These are phyloP conservation scores for Acleris laterana DNA, from an alignment of 2,888 invertebrate genomes.

Conservation along the genomic window DNA sequence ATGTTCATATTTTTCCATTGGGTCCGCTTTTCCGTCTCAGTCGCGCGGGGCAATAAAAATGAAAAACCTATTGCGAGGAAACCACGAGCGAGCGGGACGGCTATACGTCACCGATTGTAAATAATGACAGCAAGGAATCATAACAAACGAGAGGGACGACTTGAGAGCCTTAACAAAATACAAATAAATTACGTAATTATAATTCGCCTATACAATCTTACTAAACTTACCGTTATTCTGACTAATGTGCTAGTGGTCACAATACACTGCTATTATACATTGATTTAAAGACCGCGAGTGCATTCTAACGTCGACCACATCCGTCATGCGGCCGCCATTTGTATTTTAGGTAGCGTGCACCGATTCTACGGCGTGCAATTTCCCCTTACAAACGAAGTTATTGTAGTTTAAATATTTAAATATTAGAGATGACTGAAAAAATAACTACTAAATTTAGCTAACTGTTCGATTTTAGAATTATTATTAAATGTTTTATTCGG, in stretches of 20 bases:
- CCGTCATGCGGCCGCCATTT: slow-evolving; percentile 77
- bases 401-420: background rate
- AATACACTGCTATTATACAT: slow-evolving; percentile 48
- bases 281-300: slow-evolving; percentile 60
- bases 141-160: slow-evolving; percentile 77
- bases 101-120: slow-evolving; percentile 75
- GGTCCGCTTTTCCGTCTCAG: slow-evolving; percentile 70
- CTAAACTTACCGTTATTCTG: slow-evolving; percentile 45
- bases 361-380: slow-evolving; percentile 36
- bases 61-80: slow-evolving; percentile 79
- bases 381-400: background rate
- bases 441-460: background rate
- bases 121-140: slow-evolving; percentile 78
- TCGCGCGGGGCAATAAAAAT: slow-evolving; percentile 75
- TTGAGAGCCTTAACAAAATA: slow-evolving; percentile 62
- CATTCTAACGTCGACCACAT: slow-evolving; percentile 69
- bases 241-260: slow-evolving; percentile 36
- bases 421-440: background rate
- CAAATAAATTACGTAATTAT: slow-evolving; percentile 62
- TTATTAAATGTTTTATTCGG: background rate
- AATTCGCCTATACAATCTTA: slow-evolving; percentile 16
- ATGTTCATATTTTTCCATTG: slow-evolving; percentile 81
- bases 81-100: slow-evolving; percentile 73
- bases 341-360: slow-evolving; percentile 51
- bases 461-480: background rate